Percentiles rank a stretch among this genome's conserved stretches.
Evolutionary conservation across 1,140 invertebrate species (phyloP).

Genomic region (Zeugodacus cucurbitae): DNA sequence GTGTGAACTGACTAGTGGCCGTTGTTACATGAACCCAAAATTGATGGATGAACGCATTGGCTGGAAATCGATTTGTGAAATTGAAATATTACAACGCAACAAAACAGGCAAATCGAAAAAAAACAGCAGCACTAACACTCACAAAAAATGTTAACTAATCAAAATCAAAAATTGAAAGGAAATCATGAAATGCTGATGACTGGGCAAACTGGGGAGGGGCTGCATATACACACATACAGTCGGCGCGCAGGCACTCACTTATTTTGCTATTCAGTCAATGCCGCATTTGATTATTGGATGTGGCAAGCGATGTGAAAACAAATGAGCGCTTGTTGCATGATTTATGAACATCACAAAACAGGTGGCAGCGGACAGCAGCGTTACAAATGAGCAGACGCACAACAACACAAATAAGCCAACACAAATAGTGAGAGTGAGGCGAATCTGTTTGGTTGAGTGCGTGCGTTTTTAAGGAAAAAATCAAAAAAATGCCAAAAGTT

Average conservation of each 20-base stretch:
- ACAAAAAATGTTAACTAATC: not conserved
- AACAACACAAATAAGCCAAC: not conserved
- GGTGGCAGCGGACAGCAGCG: not conserved
- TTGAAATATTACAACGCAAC: not conserved
- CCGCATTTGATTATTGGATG: not conserved
- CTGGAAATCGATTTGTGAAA: conserved; percentile 14
- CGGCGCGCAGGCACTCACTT: not conserved
- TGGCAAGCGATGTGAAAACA: not conserved
- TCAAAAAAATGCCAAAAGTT: not conserved
- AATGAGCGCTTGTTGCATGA: not conserved
- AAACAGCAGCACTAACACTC: not conserved
- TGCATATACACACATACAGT: not conserved
- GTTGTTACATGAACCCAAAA: not conserved
- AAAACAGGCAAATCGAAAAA: not conserved
- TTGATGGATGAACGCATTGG: not conserved
- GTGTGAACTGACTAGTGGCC: not conserved
- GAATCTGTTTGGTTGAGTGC: not conserved
- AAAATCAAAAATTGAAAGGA: conserved; percentile 5
- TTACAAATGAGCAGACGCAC: not conserved
- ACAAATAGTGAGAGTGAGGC: not conserved
- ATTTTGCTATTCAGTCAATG: not conserved
- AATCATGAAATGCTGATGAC: not conserved
- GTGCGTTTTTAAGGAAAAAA: not conserved
- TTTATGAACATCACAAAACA: not conserved
- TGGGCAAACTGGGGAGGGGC: not conserved